Conservation (phyloP, 2,113 vertebrate genomes). For the Odocoileus hemionus region DNA sequence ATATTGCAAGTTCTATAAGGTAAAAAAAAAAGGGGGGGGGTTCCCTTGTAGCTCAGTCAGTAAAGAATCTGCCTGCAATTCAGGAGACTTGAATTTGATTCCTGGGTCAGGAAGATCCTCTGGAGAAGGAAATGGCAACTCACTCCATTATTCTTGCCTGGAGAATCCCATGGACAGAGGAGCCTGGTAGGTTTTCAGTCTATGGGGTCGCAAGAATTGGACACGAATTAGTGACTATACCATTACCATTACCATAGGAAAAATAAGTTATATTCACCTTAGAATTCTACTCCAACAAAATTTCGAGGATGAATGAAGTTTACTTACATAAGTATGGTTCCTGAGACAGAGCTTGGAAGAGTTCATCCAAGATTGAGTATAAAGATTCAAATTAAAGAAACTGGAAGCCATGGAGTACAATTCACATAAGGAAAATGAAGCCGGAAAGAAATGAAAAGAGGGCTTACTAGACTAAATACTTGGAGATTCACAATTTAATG, state of each 20-base stretch:
- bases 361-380: neutral
- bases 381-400: neutral
- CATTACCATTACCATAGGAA: neutral
- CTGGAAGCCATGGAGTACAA: neutral
- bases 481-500: neutral
- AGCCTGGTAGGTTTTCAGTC: neutral
- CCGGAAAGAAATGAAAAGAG: neutral
- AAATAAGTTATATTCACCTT: neutral
- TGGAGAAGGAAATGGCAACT: neutral
- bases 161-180: neutral
- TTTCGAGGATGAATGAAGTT: neutral
- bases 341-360: neutral
- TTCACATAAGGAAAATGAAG: neutral
- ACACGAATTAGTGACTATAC: rapidly evolving
- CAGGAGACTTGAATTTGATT: neutral
- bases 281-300: neutral
- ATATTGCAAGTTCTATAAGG: neutral
- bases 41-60: neutral
- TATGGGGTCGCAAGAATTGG: rapidly evolving
- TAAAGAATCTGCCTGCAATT: neutral
- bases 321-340: neutral
- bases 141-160: neutral
- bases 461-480: neutral
- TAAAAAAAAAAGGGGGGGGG: neutral
- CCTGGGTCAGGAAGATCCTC: neutral